phyloP scores from a whole-genome alignment of 1,140 invertebrate species.

The Achroia grisella region DNA sequence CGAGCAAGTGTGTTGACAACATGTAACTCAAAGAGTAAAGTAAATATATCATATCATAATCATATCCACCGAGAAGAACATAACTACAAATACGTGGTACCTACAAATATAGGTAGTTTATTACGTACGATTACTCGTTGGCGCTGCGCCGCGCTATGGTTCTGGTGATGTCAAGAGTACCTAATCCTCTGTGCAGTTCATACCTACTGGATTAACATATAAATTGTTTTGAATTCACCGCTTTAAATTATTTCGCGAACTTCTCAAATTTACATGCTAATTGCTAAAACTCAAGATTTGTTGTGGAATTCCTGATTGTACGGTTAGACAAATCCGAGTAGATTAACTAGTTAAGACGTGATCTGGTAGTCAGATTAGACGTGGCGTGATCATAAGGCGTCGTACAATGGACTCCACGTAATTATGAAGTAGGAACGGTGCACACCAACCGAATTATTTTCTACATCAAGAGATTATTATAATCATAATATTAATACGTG shows the following conservation, averaged over 20 bases:
- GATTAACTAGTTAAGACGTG: conserved; percentile 38
- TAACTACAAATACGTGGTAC: no score
- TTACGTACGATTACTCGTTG: no score
- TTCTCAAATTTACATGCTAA: conserved; percentile 71
- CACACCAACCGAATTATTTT: no score
- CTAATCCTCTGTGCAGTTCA: conserved; percentile 32
- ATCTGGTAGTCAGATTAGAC: conserved; percentile 32
- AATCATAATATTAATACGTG: no score
- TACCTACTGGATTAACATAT: conserved; percentile 64
- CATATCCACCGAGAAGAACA: no score
- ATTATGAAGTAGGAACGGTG: no score
- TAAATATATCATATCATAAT: no score
- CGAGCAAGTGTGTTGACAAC: no score
- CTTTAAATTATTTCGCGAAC: conserved; percentile 70
- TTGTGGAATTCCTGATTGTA: conserved; percentile 54
- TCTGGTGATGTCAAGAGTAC: conserved; percentile 12
- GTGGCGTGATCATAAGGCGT: no score
- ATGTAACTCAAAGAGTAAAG: no score
- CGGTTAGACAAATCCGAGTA: conserved; percentile 32
- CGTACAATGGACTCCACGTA: no score
- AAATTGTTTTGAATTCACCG: conserved; percentile 69
- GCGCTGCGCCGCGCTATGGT: neutral
- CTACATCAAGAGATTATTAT: no score
- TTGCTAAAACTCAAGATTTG: conserved; percentile 69
- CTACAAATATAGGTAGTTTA: neutral